A percentile compares a stretch with the other conserved stretches of the same genome.
These are phyloP conservation scores for Eudyptes chrysolophus DNA, from an alignment of 2,113 vertebrate species.

Conservation along the genomic window DNA sequence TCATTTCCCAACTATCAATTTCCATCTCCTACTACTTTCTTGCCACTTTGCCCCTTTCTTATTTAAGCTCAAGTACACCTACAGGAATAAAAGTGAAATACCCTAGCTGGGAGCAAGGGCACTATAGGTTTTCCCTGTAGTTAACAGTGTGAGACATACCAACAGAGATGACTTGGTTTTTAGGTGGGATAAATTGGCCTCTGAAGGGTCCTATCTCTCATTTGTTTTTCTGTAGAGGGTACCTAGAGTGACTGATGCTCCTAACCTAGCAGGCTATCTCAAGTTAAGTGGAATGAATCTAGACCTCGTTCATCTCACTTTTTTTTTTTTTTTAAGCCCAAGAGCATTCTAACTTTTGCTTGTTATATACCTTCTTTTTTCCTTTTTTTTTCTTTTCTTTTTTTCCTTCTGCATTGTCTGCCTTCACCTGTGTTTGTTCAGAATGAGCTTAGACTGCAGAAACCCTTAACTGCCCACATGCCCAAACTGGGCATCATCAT, in stretches of 20 bases:
- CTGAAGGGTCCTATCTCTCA: not conserved
- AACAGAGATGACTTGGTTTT: not conserved
- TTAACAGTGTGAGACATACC: not conserved
- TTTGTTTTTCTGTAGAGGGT: not conserved
- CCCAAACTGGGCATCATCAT: not conserved
- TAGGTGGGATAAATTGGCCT: not conserved
- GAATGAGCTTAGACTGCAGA: not conserved
- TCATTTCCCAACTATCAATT: not conserved
- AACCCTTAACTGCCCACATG: not conserved
- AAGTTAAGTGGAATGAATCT: not conserved
- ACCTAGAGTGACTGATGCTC: not conserved
- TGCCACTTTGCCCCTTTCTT: not conserved
- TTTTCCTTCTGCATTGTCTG: not conserved
- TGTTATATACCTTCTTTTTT: not conserved
- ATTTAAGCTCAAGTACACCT: not conserved
- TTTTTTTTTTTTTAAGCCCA: not conserved
- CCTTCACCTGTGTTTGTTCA: not conserved
- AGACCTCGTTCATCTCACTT: not conserved
- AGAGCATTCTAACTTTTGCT: not conserved
- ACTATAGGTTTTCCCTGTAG: not conserved
- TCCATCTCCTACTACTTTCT: not conserved
- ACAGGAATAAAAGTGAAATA: not conserved
- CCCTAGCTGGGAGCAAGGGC: not conserved
- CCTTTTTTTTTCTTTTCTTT: rapidly evolving
- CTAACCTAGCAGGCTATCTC: not conserved